These are phyloP conservation scores for Epinephelus cyanopodus DNA, from an alignment of 2,113 vertebrate species.

Conservation along the genomic window DNA sequence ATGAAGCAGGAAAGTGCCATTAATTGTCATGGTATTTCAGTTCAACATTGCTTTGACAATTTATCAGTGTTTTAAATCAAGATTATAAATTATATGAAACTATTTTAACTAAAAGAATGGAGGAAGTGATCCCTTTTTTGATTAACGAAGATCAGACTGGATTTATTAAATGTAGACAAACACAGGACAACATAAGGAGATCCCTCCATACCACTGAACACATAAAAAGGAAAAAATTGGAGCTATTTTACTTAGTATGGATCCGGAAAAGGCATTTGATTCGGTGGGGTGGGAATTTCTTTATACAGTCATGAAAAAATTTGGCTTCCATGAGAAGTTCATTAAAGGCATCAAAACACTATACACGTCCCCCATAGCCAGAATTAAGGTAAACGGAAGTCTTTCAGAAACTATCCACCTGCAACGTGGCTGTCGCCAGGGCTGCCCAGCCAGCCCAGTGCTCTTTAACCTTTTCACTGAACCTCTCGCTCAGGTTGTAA, in stretches of 20 bases:
- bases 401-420: background rate
- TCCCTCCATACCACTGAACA: background rate
- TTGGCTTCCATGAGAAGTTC: background rate
- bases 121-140: background rate
- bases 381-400: background rate
- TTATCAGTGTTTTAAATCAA: constrained; percentile 4
- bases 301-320: background rate
- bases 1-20: no score
- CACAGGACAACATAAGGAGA: background rate
- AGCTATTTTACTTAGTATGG: no score
- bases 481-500: background rate
- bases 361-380: background rate
- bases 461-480: constrained; percentile 1
- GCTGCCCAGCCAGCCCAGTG: background rate
- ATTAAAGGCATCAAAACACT: background rate
- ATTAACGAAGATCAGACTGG: background rate
- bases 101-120: constrained; percentile 3
- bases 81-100: background rate
- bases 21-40: no score
- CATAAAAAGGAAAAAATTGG: background rate
- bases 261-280: no score
- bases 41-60: no score
- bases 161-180: background rate
- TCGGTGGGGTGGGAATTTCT: background rate
- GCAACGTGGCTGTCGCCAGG: background rate